Percentiles rank a stretch among this genome's conserved stretches.
phyloP scores from a whole-genome alignment of 2,113 vertebrate species.

The Symphodus melops region DNA sequence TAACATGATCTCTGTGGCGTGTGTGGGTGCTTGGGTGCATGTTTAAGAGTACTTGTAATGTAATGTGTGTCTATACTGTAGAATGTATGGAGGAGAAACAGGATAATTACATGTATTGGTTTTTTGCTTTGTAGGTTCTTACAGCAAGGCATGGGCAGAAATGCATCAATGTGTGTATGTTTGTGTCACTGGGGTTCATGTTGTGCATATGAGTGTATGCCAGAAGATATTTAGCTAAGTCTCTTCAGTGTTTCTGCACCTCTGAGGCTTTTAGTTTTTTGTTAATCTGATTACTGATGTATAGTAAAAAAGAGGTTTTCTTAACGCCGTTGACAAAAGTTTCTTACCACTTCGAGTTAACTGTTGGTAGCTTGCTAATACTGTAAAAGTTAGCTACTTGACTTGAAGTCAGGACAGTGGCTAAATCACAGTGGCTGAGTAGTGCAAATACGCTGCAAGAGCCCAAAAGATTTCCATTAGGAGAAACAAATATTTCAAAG shows the following conservation, averaged over 20 bases:
- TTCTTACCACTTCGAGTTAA: too few species aligned
- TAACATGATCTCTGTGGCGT: conserved; percentile 33
- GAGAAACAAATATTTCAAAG: too few species aligned
- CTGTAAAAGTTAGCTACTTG: too few species aligned
- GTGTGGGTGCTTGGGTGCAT: conserved; percentile 10
- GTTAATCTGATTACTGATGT: too few species aligned
- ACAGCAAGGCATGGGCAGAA: background rate
- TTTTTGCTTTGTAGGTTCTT: background rate
- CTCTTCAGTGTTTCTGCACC: background rate
- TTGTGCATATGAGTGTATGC: too few species aligned
- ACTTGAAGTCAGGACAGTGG: too few species aligned
- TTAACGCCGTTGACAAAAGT: too few species aligned
- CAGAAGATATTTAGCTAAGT: background rate
- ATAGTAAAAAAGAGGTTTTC: too few species aligned
- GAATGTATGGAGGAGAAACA: background rate
- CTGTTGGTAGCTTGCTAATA: too few species aligned
- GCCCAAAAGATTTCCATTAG: too few species aligned
- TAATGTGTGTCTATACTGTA: background rate
- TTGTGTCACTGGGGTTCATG: background rate
- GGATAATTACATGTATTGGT: background rate
- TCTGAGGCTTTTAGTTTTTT: background rate
- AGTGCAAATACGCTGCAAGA: too few species aligned
- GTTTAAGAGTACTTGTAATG: background rate
- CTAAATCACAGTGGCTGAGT: too few species aligned
- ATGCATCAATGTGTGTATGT: background rate